Base-by-base conservation (phyloP, 2,113 vertebrate species). In the Motacilla tschutschensis region DNA sequence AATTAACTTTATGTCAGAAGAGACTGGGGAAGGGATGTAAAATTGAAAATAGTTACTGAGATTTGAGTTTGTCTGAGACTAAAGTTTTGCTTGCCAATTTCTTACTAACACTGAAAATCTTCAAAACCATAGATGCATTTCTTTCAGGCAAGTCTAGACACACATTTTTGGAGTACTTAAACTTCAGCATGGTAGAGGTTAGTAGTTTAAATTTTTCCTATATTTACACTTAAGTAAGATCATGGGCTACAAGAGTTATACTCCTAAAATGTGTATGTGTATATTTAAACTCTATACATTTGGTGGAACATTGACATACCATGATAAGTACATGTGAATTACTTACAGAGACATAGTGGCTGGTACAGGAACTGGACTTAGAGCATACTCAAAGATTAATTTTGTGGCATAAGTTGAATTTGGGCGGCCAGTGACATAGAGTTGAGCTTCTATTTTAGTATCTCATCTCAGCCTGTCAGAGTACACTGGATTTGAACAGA, bases 131-230 rank as follows among this genome's bases (percentile, higher is more conserved):
- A 10, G 9, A 55, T 54, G 29, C 11, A 55, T 67, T 84, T 87
- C 59, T 88, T 86, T 55, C 55, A 70, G 18, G 13, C 31, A 84
- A 89, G 80, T 24, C 66, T 65, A 83, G 51, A 69, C 78, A 51
- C 33, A 59, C 51, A 70, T 59, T 86, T 85, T 67, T 84, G 4
- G 43, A 91, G 63, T 59, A 40, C 51, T 35, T 76, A 51, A 79
- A 79, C 64, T 59, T 83, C 51, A 79, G 3, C 0, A 1, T 41
- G 17, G 17, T 5, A 72, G 26, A 89, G 57, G 36, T 88, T 79
- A 86, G 31, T 28, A 66, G 63, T 47, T 77, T 86, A 91, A 82
- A 92, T 91, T 91, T 76, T 91, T 81, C 67, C 60, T 76, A 58
- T 81, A 48, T 38, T 77, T 79, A n/a, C 25, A 44, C 14, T 58